A percentile compares a stretch with the other conserved stretches of the same genome.
These are phyloP conservation scores for Cottoperca gobio DNA, from an alignment of 2,797 vertebrate species.

Conservation along the genomic window DNA sequence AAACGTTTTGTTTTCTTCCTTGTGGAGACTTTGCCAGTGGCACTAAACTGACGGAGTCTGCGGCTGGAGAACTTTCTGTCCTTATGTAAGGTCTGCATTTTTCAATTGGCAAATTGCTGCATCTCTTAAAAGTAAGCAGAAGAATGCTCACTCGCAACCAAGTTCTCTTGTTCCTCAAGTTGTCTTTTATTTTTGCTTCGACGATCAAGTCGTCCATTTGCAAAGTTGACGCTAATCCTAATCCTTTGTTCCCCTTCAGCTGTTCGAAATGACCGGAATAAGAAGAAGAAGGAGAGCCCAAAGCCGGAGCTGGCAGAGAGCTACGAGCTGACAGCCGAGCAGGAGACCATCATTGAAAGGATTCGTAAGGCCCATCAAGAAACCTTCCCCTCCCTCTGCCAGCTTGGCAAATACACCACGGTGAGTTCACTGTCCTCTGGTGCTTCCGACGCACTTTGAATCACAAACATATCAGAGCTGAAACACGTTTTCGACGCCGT, in stretches of 20 bases:
- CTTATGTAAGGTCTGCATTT: constrained; percentile 18
- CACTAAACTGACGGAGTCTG: constrained; percentile 35
- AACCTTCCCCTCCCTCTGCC: constrained; percentile 97
- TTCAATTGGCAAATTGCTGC: constrained; percentile 16
- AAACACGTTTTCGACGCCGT: no score
- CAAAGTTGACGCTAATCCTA: constrained; percentile 42
- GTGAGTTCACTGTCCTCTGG: constrained; percentile 80
- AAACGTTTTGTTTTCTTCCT: constrained; percentile 18
- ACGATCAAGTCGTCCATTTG: neutral
- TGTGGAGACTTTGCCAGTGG: constrained; percentile 16
- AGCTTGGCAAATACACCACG: constrained; percentile 98
- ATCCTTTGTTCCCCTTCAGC: constrained; percentile 80
- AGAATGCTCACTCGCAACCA: constrained; percentile 12
- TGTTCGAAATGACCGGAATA: constrained; percentile 97
- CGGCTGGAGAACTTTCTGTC: constrained; percentile 22
- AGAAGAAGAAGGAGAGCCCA: constrained; percentile 96
- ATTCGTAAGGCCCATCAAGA: constrained; percentile 97
- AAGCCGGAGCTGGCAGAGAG: constrained; percentile 92
- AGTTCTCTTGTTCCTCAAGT: constrained; percentile 14
- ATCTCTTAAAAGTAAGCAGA: constrained; percentile 23
- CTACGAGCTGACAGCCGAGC: constrained; percentile 94
- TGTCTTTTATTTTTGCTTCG: neutral
- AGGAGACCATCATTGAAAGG: constrained; percentile 96
- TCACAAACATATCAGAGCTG: constrained; percentile 1
- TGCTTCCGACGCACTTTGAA: neutral